phyloP scores from a whole-genome alignment of 2,797 vertebrate species.

The Scolopax bukidnonensis region DNA sequence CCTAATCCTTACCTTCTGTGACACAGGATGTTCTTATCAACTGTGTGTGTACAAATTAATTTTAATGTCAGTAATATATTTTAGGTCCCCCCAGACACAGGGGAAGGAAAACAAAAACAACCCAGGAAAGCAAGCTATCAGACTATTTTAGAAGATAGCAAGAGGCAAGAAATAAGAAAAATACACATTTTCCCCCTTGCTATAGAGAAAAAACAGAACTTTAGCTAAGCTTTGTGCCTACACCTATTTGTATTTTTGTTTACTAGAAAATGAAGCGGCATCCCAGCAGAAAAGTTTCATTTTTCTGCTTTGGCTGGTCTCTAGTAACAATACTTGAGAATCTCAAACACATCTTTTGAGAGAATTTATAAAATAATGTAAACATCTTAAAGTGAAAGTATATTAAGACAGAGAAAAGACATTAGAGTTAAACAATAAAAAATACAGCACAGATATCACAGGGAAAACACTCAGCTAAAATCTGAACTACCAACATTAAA shows the following conservation, averaged over 20 bases:
- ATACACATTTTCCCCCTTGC: accelerated
- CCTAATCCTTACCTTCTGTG: background rate
- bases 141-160: background rate
- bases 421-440: background rate
- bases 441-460: background rate
- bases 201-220: background rate
- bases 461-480: background rate
- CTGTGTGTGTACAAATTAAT: background rate
- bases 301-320: background rate
- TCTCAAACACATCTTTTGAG: background rate
- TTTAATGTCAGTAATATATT: background rate
- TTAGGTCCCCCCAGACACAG: background rate
- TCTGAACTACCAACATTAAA: background rate
- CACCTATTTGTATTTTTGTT: background rate
- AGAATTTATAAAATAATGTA: background rate
- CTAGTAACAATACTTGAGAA: background rate
- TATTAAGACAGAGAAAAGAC: background rate
- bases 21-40: background rate
- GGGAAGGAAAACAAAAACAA: background rate
- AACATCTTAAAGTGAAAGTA: background rate
- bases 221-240: background rate
- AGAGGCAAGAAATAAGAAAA: background rate
- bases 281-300: background rate
- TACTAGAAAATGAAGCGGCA: background rate
- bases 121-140: background rate